Evolutionary conservation across 2,113 vertebrate genomes (phyloP).

Genomic region (Suncus etruscus): DNA sequence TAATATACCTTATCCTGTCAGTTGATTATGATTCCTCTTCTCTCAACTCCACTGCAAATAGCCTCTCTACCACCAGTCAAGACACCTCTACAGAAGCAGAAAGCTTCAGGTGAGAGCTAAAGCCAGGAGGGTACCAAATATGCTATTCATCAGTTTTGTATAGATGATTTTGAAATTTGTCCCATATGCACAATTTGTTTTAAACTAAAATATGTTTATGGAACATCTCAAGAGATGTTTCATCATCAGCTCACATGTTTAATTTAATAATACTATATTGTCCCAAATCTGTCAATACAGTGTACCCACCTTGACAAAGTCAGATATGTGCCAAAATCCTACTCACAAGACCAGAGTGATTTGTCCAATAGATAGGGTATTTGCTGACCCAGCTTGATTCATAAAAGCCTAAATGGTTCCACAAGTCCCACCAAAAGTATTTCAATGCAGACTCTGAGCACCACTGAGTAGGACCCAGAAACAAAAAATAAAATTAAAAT

Average conservation of each 20-base stretch:
- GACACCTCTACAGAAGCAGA: not conserved
- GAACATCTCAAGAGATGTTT: conserved; percentile 1
- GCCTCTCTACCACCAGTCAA: not conserved
- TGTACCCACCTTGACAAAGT: not conserved
- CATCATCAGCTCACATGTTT: not conserved
- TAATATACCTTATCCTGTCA: not conserved
- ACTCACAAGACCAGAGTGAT: not conserved
- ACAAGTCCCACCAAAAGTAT: too few relatives aligned
- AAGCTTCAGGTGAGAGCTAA: not conserved
- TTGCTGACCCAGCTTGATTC: too few relatives aligned
- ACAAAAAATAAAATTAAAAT: too few relatives aligned
- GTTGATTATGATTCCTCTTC: not conserved
- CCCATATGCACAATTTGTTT: conserved; percentile 47
- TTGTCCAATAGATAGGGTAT: too few relatives aligned
- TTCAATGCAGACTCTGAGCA: too few relatives aligned
- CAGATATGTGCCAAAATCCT: not conserved
- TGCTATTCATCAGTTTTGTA: conserved; percentile 14
- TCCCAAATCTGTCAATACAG: not conserved
- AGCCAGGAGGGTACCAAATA: conserved; percentile 14
- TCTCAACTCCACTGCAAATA: not conserved
- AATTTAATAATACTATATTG: not conserved
- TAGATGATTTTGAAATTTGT: conserved; percentile 60
- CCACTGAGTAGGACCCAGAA: too few relatives aligned
- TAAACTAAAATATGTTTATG: conserved; percentile 22
- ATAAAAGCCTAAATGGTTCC: too few relatives aligned